phyloP scores from a whole-genome alignment of 2,797 vertebrate genomes.

The Phoxinus dragarum region DNA sequence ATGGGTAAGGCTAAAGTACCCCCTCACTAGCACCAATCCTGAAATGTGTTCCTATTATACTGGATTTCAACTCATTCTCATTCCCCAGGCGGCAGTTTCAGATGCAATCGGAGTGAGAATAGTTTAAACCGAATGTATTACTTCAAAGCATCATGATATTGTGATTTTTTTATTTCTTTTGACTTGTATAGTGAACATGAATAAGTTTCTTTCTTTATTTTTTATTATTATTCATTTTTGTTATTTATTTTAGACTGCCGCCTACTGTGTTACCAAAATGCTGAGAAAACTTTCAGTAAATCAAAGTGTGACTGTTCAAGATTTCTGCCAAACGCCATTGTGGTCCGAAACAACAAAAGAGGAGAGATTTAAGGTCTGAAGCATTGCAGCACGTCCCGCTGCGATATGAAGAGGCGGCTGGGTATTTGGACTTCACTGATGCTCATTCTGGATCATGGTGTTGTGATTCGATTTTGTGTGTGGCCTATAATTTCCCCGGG shows the following conservation, averaged over 20 bases:
- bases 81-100: neutral
- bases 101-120: neutral
- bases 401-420: conserved; percentile 4
- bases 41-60: neutral
- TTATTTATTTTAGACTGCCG: conserved; percentile 18
- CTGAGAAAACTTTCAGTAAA: conserved; percentile 12
- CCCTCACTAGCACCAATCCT: conserved; percentile 1
- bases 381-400: neutral
- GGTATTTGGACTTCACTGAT: conserved; percentile 17
- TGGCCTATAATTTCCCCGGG: conserved; percentile 28
- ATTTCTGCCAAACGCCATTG: conserved; percentile 8
- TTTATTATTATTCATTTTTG: neutral
- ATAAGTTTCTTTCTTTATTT: neutral
- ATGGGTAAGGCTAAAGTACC: neutral
- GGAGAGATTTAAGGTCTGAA: conserved; percentile 15
- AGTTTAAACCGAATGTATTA: neutral
- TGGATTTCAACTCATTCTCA: neutral
- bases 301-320: conserved; percentile 3
- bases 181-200: neutral
- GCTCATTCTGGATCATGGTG: conserved; percentile 19
- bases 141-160: neutral
- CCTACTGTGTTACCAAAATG: neutral
- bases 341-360: conserved; percentile 25
- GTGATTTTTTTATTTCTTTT: neutral
- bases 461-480: conserved; percentile 20